Percentiles rank a stretch among this genome's conserved stretches.
Evolutionary conservation across 2,113 vertebrate genomes (phyloP).

Genomic region (Smithornis capensis): DNA sequence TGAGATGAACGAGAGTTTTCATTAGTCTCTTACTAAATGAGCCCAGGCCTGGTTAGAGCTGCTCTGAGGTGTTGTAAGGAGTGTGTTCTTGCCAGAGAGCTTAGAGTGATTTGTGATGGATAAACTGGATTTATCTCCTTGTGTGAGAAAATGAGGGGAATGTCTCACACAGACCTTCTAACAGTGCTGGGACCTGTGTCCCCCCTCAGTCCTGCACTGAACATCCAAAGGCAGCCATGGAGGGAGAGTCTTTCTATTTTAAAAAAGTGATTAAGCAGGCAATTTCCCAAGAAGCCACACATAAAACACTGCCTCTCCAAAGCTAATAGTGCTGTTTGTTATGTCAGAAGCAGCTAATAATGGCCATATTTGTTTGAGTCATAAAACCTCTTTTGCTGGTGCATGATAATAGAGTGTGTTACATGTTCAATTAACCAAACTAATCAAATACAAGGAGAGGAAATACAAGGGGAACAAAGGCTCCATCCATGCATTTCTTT

Average conservation of each 20-base stretch:
- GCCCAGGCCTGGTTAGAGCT: neutral
- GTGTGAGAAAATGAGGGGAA: neutral
- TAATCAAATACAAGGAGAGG: slow-evolving; percentile 10
- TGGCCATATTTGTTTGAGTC: slow-evolving; percentile 47
- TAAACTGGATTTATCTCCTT: neutral
- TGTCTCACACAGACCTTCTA: neutral
- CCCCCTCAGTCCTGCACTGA: neutral
- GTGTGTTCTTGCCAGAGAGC: neutral
- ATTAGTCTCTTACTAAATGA: slow-evolving; percentile 7
- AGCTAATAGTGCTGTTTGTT: slow-evolving; percentile 49
- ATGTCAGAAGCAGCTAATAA: slow-evolving; percentile 56
- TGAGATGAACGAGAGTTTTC: neutral
- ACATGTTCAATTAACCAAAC: slow-evolving; percentile 60
- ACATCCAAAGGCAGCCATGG: neutral
- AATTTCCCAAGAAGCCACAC: slow-evolving; percentile 47
- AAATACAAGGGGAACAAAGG: neutral
- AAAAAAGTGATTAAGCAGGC: slow-evolving; percentile 14
- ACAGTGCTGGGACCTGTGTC: neutral
- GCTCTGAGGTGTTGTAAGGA: neutral
- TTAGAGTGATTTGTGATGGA: neutral
- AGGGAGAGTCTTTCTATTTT: neutral
- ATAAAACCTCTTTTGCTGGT: slow-evolving; percentile 32
- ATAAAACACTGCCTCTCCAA: slow-evolving; percentile 11
- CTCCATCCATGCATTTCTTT: neutral
- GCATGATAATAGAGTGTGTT: slow-evolving; percentile 35